phyloP scores from a whole-genome alignment of 1,140 invertebrate genomes.

The Halesus radiatus region DNA sequence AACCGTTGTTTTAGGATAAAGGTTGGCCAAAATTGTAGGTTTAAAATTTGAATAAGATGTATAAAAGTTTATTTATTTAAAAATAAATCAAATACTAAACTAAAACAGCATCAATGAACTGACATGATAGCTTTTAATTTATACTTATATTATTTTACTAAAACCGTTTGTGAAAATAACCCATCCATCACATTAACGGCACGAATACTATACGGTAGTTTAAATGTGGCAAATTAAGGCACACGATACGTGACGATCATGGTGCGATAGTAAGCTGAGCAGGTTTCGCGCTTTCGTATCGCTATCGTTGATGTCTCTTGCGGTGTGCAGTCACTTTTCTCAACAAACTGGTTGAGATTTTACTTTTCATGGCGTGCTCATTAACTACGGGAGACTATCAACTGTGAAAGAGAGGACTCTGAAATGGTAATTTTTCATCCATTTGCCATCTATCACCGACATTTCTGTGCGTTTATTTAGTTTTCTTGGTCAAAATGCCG shows the following conservation, averaged over 20 bases:
- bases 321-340: constrained; percentile 32
- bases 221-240: not conserved
- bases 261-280: constrained; percentile 31
- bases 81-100: too few species aligned
- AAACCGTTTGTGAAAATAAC: too few species aligned
- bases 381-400: constrained; percentile 4
- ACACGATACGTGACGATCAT: constrained; percentile 5
- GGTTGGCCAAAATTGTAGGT: too few species aligned
- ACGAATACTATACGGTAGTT: not conserved
- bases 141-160: too few species aligned
- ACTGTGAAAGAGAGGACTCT: constrained; percentile 12
- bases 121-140: too few species aligned
- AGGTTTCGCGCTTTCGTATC: constrained; percentile 37
- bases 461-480: not conserved
- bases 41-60: too few species aligned
- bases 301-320: constrained; percentile 41
- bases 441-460: not conserved
- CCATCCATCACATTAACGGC: too few species aligned
- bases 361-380: constrained; percentile 42
- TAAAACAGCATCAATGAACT: too few species aligned
- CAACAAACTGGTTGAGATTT: constrained; percentile 44
- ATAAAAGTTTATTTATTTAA: too few species aligned
- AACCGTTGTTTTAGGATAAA: too few species aligned
- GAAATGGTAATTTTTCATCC: constrained; percentile 9
- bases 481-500: constrained; percentile 27